phyloP scores from a whole-genome alignment of 1,140 invertebrate genomes.

The Bombus superbus region DNA sequence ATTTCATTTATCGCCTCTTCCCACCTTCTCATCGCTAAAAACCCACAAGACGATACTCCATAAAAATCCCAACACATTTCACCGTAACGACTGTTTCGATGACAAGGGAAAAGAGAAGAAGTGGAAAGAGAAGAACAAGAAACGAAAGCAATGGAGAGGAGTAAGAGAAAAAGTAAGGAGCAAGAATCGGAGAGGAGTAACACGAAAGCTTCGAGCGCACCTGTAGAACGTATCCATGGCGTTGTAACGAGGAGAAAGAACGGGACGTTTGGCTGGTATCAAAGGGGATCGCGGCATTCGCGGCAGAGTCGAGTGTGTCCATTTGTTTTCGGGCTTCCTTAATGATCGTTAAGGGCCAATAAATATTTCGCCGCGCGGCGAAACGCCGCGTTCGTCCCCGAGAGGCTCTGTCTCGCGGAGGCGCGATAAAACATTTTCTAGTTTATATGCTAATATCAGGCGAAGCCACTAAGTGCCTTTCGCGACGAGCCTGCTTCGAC shows the following conservation, averaged over 20 bases:
- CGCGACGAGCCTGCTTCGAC: conserved; percentile 1
- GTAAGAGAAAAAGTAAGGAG: neutral
- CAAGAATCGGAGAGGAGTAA: neutral
- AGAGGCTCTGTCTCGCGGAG: conserved; percentile 9
- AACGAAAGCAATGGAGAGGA: neutral
- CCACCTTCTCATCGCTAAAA: neutral
- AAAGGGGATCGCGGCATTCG: neutral
- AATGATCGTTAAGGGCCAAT: conserved; percentile 69
- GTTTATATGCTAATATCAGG: conserved; percentile 66
- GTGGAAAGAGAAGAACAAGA: too few relatives aligned
- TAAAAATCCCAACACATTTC: neutral
- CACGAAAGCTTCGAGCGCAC: conserved; percentile 17
- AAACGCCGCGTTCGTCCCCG: neutral
- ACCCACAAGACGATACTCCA: neutral
- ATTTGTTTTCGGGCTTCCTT: conserved; percentile 57
- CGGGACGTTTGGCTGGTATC: conserved; percentile 7
- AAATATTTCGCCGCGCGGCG: conserved; percentile 58
- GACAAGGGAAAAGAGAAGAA: neutral
- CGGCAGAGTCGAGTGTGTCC: neutral
- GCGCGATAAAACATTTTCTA: conserved; percentile 65
- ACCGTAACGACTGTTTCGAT: conserved; percentile 10
- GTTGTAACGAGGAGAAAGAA: conserved; percentile 13
- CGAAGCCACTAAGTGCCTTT: conserved; percentile 35
- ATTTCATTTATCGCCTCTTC: neutral
- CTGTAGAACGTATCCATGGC: neutral